These are phyloP conservation scores for Elephas maximus DNA, from an alignment of 2,113 vertebrate species.

Conservation along the genomic window DNA sequence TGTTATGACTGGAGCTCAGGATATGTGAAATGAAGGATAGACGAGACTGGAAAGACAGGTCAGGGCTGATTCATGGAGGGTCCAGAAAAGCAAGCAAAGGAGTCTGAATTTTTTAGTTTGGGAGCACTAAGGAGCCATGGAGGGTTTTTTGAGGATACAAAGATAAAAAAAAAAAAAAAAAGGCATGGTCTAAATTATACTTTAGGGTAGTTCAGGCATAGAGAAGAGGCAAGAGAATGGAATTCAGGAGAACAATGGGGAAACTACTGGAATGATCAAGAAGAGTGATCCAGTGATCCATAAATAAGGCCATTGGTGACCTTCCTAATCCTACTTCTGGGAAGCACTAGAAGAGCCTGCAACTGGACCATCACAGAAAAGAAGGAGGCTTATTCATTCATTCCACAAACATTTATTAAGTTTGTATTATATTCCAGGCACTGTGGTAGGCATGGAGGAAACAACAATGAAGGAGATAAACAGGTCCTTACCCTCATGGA, in stretches of 20 bases:
- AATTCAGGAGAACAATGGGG: background rate
- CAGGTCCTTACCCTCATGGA: background rate
- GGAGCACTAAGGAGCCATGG: background rate
- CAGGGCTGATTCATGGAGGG: background rate
- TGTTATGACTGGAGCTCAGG: background rate
- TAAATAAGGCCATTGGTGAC: background rate
- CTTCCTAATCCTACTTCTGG: background rate
- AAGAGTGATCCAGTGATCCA: background rate
- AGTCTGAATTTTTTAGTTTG: background rate
- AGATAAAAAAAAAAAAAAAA: background rate
- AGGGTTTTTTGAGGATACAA: background rate
- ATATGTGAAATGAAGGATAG: background rate
- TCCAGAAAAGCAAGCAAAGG: background rate
- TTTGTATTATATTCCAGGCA: background rate
- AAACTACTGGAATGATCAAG: background rate
- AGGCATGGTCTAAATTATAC: background rate
- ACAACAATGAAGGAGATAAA: accelerated
- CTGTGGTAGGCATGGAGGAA: background rate
- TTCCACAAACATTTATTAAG: background rate
- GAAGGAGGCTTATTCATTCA: background rate
- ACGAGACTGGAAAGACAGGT: background rate
- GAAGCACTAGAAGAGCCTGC: background rate
- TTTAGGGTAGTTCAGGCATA: background rate
- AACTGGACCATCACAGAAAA: background rate
- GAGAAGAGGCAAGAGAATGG: background rate